Percentiles rank a stretch among this genome's conserved stretches.
Evolutionary conservation across 2,888 invertebrate genomes (phyloP).

Genomic region (Tridacna crocea): DNA sequence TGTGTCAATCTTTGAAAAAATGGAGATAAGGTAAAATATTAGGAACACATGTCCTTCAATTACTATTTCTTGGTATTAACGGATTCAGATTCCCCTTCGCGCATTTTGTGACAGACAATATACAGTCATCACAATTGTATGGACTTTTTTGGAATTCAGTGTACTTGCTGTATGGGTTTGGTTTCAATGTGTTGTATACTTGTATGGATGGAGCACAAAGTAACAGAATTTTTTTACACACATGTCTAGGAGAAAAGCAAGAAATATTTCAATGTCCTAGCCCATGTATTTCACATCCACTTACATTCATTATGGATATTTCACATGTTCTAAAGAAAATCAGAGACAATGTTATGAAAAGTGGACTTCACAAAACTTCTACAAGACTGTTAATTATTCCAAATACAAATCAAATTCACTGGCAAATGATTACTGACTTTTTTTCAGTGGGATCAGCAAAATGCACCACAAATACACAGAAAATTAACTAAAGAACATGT

Average conservation of each 20-base stretch:
- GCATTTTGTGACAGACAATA: slow-evolving; percentile 36
- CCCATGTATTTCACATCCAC: slow-evolving; percentile 27
- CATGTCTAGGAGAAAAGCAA: slow-evolving; percentile 25
- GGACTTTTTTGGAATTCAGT: slow-evolving; percentile 45
- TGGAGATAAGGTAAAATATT: slow-evolving; percentile 25
- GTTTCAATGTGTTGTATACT: slow-evolving; percentile 45
- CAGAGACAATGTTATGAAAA: slow-evolving; percentile 47
- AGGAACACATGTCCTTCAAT: slow-evolving; percentile 49
- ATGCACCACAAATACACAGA: slow-evolving; percentile 49
- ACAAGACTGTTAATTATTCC: slow-evolving; percentile 29
- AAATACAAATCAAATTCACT: slow-evolving; percentile 21
- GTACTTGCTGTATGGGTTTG: slow-evolving; percentile 24
- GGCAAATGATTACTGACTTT: slow-evolving; percentile 29
- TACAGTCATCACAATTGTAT: slow-evolving; percentile 45
- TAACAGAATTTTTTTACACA: slow-evolving; percentile 43
- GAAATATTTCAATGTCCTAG: slow-evolving; percentile 23
- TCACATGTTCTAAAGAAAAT: slow-evolving; percentile 58
- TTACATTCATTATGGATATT: slow-evolving; percentile 52
- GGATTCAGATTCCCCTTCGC: slow-evolving; percentile 58
- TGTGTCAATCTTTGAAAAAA: background rate
- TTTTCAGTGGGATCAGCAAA: slow-evolving; percentile 53
- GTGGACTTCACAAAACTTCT: slow-evolving; percentile 23
- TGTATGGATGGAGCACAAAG: slow-evolving; percentile 58
- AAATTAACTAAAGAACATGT: slow-evolving; percentile 56
- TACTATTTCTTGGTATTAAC: slow-evolving; percentile 48